Evolutionary conservation across 2,797 vertebrate species (phyloP), one percentile per base, ranked within the genome.

Genomic region (Enteromius fasciolatus): DNA sequence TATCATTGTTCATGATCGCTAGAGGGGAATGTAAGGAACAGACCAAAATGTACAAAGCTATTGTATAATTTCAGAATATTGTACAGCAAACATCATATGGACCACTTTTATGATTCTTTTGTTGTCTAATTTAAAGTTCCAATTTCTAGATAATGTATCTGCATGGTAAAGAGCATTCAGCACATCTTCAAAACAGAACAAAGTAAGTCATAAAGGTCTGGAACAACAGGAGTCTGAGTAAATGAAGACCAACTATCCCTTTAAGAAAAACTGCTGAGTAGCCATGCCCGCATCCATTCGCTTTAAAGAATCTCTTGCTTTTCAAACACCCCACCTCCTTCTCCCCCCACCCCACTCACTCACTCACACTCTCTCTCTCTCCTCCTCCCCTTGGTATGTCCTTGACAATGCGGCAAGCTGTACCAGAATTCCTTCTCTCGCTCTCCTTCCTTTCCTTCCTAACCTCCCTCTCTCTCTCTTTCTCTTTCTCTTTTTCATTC

Each of bases 321-420:
- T 89, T 91, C 66, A 87, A 39, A 76, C 70, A 80, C 54, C 67
- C 63, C 78, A 64, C 54, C 59, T 87, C 83, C 54, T 69, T 87
- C 85, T 52, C 78, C 84, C 83, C 75, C 67, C 59, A 50, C 33
- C 78, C 74, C 80, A 82, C 87, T 88, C 76, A 78, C 83, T 82
- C 52, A 52, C 50, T 46, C 81, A 83, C 86, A 88, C 76, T 75
- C 85, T 76, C 70, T 67, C 90, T 90, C 90, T 89, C 91, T 91
- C 91, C 88, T 91, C 91, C 92, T 94, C 92, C 91, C 95, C 94
- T 96, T 95, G 93, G 91, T 92, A 90, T 91, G 92, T 93, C 94
- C 95, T 96, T 95, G 94, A 94, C 92, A 93, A 94, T 95, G 94
- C 92, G 90, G 93, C 92, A 94, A 92, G 88, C 93, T 93, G 92